Base-by-base conservation (phyloP, 2,797 vertebrate genomes). In the Enteromius unitaeniatus region DNA sequence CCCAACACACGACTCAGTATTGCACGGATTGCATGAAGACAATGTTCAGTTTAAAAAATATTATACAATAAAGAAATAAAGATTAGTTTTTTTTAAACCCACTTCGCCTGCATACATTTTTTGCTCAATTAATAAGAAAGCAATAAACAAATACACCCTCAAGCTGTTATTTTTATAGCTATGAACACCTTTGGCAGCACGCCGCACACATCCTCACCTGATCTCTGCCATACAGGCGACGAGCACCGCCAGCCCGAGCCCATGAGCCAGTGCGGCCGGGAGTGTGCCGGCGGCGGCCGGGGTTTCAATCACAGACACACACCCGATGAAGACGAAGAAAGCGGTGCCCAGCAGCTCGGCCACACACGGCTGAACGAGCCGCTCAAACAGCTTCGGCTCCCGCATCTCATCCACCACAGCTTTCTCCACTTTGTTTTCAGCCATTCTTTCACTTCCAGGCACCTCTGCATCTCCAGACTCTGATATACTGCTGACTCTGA, bases 191-290 rank as follows among this genome's bases (percentile, higher is more conserved):
- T 23, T 5, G 55, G 58, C 23, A 62, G 7, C 37, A 75, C 28
- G 13, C 76, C n/a, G 17, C 51, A 74, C 62, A 0, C 1, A 31
- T 51, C 28, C 87, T 87, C 85, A 97, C 97, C 96, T 98, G 92
- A 98, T 93, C 17, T 93, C 92, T 31, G 93, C 96, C 93, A 97
- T 91, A 7, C 93, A 76, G 0, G 95, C 93, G 0, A 96, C 85
- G 80, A 93, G 2, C 17, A 95, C 90, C 0, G 90, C 95, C 84
- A 96, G 89, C 0, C 94, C 95, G 89, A 98, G 92, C 1, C 97
- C 97, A 0, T 98, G 97, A 0, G 93, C 97, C 91, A 98, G 91
- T 0, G 97, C 97, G 0, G 96, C 96, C 92, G 97, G 96, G 86
- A 99, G 88, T 21, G 90, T 82, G 7, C 96, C 96, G 0, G 91